Percentiles rank a stretch among this genome's conserved stretches.
phyloP scores from a whole-genome alignment of 2,113 vertebrate species.

The Dipodomys stephensi region DNA sequence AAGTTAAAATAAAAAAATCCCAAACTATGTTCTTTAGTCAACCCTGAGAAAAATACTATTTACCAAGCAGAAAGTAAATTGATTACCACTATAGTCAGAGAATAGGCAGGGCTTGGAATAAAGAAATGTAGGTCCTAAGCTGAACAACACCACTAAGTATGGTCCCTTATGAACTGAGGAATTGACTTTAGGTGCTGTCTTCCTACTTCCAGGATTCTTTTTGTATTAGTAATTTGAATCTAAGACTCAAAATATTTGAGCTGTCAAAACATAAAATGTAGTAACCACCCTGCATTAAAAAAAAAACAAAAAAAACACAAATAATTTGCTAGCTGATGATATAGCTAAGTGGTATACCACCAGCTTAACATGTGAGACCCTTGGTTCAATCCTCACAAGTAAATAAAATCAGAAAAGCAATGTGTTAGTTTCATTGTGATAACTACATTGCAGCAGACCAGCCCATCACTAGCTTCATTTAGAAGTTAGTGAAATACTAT shows the following conservation, averaged over 20 bases:
- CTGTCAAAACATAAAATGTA: neutral
- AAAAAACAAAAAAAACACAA: neutral
- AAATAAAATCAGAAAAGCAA: neutral
- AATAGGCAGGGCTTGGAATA: neutral
- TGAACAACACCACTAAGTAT: neutral
- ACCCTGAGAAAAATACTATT: neutral
- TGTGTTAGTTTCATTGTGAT: neutral
- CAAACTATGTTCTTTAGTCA: neutral
- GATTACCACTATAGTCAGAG: neutral
- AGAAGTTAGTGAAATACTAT: neutral
- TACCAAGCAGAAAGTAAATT: neutral
- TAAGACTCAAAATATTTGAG: conserved; percentile 47
- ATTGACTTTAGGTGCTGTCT: neutral
- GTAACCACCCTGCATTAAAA: neutral
- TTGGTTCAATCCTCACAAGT: neutral
- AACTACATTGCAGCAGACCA: neutral
- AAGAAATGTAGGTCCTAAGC: neutral
- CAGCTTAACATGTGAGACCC: neutral
- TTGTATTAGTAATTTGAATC: conserved; percentile 39
- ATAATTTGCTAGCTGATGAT: neutral
- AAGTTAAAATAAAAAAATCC: neutral
- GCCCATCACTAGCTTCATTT: neutral
- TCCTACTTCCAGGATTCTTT: neutral
- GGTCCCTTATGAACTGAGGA: neutral
- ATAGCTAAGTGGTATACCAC: neutral